phyloP scores from a whole-genome alignment of 1,140 invertebrate species.

The Pentalonia nigronervosa region DNA sequence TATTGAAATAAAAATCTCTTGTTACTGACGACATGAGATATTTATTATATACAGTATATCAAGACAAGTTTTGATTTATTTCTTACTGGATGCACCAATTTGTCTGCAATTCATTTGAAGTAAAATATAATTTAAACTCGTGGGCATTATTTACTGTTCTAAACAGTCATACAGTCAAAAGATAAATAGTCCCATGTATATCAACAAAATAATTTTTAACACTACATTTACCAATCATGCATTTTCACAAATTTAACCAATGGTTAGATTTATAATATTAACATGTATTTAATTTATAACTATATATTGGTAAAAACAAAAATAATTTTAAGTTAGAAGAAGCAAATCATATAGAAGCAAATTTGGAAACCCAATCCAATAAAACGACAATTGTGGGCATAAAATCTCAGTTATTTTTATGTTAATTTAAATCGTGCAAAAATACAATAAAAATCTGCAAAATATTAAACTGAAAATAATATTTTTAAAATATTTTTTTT shows the following conservation, averaged over 20 bases:
- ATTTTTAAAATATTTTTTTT: neutral
- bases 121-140: neutral
- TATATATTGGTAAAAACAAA: neutral
- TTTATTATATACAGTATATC: neutral
- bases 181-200: neutral
- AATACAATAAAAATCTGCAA: neutral
- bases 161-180: neutral
- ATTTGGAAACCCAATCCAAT: neutral
- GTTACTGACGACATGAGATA: neutral
- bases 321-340: neutral
- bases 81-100: neutral
- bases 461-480: neutral
- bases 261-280: neutral
- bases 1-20: neutral
- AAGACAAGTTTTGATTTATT: neutral
- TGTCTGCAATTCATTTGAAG: neutral
- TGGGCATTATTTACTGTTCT: neutral
- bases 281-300: neutral
- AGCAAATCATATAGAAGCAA: neutral
- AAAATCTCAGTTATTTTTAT: neutral
- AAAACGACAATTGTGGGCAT: neutral
- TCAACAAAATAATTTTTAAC: neutral
- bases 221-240: neutral
- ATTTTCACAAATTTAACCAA: neutral
- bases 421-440: neutral